Evolutionary conservation across 1,140 invertebrate genomes (phyloP).

Genomic region (Aethina tumida): DNA sequence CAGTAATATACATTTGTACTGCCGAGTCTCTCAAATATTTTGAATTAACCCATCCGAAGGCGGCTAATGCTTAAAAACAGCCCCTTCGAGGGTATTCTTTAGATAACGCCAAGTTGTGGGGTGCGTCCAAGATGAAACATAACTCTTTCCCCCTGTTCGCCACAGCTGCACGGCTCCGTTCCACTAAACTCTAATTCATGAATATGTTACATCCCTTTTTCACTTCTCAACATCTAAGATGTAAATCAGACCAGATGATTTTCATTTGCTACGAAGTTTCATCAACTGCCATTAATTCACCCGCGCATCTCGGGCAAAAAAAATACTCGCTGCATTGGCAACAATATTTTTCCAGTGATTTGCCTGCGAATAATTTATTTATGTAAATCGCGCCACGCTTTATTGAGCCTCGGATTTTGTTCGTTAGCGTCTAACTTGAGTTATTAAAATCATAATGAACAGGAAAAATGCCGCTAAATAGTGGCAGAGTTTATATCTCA

Average conservation of each 20-base stretch:
- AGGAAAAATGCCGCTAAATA: too few species aligned
- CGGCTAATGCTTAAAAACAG: constrained; percentile 1
- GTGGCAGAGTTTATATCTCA: too few species aligned
- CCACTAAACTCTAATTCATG: constrained; percentile 1
- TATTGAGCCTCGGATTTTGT: too few species aligned
- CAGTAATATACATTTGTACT: constrained; percentile 4
- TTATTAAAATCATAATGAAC: too few species aligned
- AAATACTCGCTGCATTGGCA: too few species aligned
- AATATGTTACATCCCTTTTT: constrained; percentile 2
- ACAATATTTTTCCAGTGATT: too few species aligned
- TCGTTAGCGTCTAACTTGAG: too few species aligned
- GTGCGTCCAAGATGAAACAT: constrained; percentile 3
- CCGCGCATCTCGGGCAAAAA: background rate
- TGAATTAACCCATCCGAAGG: constrained; percentile 5
- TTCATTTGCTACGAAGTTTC: too few species aligned
- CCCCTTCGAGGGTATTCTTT: constrained; percentile 4
- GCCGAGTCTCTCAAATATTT: constrained; percentile 3
- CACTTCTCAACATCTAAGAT: background rate
- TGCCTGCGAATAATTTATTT: too few species aligned
- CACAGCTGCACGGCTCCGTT: too few species aligned
- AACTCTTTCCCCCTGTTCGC: constrained; percentile 1
- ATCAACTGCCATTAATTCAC: background rate
- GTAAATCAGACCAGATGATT: background rate
- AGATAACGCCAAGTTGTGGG: constrained; percentile 2
- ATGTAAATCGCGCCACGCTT: too few species aligned